Conservation (phyloP, 2,113 vertebrate genomes). For the Pipra filicauda region DNA sequence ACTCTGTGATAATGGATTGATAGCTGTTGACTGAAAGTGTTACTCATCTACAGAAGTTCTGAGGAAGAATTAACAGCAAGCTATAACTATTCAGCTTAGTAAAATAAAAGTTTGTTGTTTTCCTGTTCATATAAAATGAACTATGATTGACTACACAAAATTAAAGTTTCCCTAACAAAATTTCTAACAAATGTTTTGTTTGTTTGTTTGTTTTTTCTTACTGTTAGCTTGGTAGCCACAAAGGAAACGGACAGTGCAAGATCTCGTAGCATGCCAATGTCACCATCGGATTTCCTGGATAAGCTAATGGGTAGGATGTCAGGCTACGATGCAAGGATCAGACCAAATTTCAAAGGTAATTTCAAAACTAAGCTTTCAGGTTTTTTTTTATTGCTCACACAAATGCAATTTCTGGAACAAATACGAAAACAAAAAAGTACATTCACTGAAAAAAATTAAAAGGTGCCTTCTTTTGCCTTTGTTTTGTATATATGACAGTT, state of each 20-base stretch:
- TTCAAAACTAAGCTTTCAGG: not conserved
- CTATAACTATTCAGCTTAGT: not conserved
- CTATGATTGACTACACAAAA: not conserved
- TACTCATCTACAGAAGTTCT: not conserved
- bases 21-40: not conserved
- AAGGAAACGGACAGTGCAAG: slow-evolving; percentile 87
- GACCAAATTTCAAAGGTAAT: slow-evolving; percentile 98
- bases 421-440: not conserved
- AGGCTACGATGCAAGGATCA: slow-evolving; percentile 95
- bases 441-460: not conserved
- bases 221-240: slow-evolving; percentile 83
- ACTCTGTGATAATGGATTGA: not conserved
- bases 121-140: not conserved
- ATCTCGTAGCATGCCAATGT: slow-evolving; percentile 85
- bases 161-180: not conserved
- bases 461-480: not conserved
- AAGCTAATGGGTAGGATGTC: slow-evolving; percentile 98
- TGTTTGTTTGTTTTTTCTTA: slow-evolving; percentile 35
- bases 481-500: not conserved
- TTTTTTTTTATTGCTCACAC: not conserved
- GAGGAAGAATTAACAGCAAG: not conserved
- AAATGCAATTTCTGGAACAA: not conserved
- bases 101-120: not conserved
- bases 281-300: slow-evolving; percentile 96
- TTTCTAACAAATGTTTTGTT: slow-evolving; percentile 4